phyloP scores from a whole-genome alignment of 2,113 vertebrate species.

The Ptilonorhynchus violaceus region DNA sequence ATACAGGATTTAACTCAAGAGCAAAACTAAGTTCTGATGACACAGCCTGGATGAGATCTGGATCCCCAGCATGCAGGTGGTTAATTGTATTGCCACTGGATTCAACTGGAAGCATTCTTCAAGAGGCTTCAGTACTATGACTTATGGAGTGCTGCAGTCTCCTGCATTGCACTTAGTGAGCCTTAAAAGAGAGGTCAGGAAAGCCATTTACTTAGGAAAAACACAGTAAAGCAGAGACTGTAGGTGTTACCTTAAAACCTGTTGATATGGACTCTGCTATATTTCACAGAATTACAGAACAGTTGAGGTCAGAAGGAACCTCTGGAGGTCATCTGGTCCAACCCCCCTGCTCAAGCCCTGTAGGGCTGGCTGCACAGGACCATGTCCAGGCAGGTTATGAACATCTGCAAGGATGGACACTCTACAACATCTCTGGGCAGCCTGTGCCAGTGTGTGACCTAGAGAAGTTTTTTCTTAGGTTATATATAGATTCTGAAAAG shows the following conservation, averaged over 20 bases:
- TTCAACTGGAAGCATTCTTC: not conserved
- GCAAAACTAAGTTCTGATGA: not conserved
- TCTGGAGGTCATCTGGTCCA: not conserved
- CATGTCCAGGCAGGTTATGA: not conserved
- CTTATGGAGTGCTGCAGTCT: not conserved
- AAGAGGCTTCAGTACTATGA: not conserved
- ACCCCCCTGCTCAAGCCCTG: fast-evolving
- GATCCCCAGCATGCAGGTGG: fast-evolving
- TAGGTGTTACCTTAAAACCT: not conserved
- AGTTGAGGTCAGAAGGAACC: not conserved
- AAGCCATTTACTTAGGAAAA: not conserved
- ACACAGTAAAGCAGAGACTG: fast-evolving
- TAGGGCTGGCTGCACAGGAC: not conserved
- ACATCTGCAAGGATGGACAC: not conserved
- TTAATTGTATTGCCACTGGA: not conserved
- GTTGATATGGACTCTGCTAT: not conserved
- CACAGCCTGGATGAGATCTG: not conserved
- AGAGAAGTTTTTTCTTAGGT: not conserved
- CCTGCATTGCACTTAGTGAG: not conserved
- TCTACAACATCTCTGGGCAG: not conserved
- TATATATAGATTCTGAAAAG: not conserved
- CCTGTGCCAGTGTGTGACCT: not conserved
- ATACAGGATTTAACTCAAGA: not conserved
- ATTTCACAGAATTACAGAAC: not conserved
- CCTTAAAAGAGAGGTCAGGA: not conserved